phyloP scores from a whole-genome alignment of 2,113 vertebrate species.

The Thunnus thynnus region DNA sequence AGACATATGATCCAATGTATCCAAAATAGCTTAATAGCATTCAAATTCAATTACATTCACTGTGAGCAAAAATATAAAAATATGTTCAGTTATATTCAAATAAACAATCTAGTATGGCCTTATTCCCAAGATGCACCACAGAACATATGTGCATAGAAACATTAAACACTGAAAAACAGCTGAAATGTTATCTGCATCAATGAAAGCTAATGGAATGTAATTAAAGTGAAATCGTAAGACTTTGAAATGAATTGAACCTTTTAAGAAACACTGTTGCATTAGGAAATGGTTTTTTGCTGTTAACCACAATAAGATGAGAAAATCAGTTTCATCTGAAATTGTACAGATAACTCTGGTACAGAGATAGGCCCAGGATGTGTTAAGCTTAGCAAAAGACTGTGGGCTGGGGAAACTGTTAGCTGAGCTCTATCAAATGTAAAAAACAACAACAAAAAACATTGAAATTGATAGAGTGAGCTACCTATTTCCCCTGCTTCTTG shows the following conservation, averaged over 20 bases:
- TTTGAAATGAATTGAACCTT: neutral
- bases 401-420: no score
- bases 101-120: conserved; percentile 53
- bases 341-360: no score
- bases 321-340: neutral
- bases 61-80: conserved; percentile 14
- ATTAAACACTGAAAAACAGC: neutral
- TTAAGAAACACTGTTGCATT: no score
- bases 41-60: conserved; percentile 42
- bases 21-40: neutral
- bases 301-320: neutral
- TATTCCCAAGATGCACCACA: conserved; percentile 24
- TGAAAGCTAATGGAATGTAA: neutral
- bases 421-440: no score
- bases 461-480: no score
- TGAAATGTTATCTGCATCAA: neutral
- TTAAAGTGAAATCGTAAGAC: neutral
- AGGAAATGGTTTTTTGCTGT: neutral
- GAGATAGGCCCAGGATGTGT: no score
- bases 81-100: conserved; percentile 5
- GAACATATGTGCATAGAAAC: conserved; percentile 56
- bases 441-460: no score
- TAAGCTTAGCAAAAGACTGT: no score
- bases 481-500: no score
- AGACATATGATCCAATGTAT: neutral